Conservation (phyloP, 2,888 invertebrate genomes). For the Nemoura dubitans region DNA sequence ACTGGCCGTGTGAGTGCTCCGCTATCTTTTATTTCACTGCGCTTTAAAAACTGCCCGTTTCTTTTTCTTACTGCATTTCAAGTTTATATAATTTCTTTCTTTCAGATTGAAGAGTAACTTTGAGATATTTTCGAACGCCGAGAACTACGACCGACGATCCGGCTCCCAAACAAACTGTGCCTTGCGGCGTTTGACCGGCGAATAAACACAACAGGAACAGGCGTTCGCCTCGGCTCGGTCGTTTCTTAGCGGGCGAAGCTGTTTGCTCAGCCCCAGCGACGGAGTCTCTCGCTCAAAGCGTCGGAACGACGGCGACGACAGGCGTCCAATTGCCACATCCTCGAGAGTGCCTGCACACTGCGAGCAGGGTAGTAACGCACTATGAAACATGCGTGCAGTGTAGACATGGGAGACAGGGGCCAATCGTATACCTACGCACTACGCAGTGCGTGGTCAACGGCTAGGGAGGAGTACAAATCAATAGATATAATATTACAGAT, state of each 20-base stretch:
- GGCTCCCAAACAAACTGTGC: not conserved
- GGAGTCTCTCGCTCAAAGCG: not conserved
- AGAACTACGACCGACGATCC: not conserved
- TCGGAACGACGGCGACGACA: not conserved
- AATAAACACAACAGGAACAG: not conserved
- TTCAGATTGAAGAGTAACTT: not conserved
- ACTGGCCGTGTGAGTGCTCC: not conserved
- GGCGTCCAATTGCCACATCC: not conserved
- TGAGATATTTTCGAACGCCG: not conserved
- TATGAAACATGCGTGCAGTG: no score
- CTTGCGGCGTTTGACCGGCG: not conserved
- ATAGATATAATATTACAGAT: no score
- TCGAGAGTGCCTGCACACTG: not conserved
- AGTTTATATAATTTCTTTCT: not conserved
- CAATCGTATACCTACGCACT: no score
- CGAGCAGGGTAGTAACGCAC: not conserved
- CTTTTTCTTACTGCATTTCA: not conserved
- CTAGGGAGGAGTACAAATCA: no score
- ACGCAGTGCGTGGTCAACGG: no score
- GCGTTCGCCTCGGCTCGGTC: no score
- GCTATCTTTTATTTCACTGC: not conserved
- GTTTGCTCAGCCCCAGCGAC: not conserved
- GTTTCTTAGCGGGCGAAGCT: not conserved
- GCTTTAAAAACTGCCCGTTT: not conserved
- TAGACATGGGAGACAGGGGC: no score